A percentile compares a stretch with the other conserved stretches of the same genome.
Conservation (phyloP, 2,797 vertebrate genomes). For the Chelidonichthys spinosus region DNA sequence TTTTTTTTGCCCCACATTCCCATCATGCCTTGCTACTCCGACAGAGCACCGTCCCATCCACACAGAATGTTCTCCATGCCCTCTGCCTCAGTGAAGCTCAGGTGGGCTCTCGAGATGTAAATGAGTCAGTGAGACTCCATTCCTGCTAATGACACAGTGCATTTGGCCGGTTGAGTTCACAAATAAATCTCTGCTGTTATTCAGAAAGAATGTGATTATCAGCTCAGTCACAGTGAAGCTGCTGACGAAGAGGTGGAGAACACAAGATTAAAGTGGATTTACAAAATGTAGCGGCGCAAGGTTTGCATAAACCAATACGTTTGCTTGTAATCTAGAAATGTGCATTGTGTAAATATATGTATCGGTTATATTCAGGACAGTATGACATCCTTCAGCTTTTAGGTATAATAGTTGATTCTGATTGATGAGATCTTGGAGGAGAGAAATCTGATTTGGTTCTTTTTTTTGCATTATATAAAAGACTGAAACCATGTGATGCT, state of each 20-base stretch:
- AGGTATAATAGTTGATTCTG: slow-evolving; percentile 16
- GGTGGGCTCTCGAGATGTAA: slow-evolving; percentile 42
- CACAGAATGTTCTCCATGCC: slow-evolving; percentile 50
- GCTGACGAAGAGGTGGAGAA: slow-evolving; percentile 13
- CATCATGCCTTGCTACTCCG: slow-evolving; percentile 64
- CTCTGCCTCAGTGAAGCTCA: slow-evolving; percentile 49
- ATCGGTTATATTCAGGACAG: not conserved
- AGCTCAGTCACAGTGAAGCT: slow-evolving; percentile 10
- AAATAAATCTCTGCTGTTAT: not conserved
- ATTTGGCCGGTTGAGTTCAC: slow-evolving; percentile 17
- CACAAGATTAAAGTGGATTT: not conserved
- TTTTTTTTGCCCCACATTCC: slow-evolving; percentile 31
- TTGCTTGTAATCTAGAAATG: not conserved
- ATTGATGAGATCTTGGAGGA: slow-evolving; percentile 3
- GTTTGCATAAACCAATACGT: not conserved
- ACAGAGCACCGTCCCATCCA: slow-evolving; percentile 47
- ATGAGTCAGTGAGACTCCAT: slow-evolving; percentile 36
- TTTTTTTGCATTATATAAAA: not conserved
- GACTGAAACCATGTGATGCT: not conserved
- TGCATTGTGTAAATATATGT: not conserved
- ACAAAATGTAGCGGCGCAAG: not conserved
- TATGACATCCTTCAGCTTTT: not conserved
- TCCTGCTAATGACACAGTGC: slow-evolving; percentile 30
- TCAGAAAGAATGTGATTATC: slow-evolving; percentile 6
- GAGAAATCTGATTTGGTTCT: slow-evolving; percentile 5